These are phyloP conservation scores for Merluccius polli DNA, from an alignment of 2,797 vertebrate genomes.

Conservation along the genomic window DNA sequence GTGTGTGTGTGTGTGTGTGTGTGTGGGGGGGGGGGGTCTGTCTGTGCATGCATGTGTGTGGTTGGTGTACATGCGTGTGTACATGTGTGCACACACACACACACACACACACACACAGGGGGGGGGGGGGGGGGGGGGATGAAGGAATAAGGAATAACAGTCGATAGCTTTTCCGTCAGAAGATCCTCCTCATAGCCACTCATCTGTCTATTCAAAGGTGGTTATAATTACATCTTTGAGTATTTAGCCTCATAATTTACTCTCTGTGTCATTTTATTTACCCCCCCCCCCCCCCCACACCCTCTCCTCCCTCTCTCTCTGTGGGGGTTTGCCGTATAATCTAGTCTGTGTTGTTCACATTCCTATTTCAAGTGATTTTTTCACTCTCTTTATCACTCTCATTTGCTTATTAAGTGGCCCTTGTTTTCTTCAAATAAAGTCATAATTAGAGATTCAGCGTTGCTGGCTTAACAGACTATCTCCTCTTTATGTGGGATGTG, in stretches of 20 bases:
- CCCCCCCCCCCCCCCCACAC: slow-evolving; percentile 27
- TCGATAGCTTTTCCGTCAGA: slow-evolving; percentile 45
- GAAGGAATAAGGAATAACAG: slow-evolving; percentile 20
- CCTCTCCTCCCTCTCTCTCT: slow-evolving; percentile 40
- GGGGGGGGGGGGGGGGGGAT: neutral
- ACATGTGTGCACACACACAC: slow-evolving; percentile 31
- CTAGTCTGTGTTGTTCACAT: slow-evolving; percentile 63
- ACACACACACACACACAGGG: slow-evolving; percentile 22
- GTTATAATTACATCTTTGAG: slow-evolving; percentile 79
- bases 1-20: slow-evolving; percentile 27
- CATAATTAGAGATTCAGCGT: slow-evolving; percentile 78
- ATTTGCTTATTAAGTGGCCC: slow-evolving; percentile 78
- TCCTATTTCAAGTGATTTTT: slow-evolving; percentile 66
- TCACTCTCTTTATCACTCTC: slow-evolving; percentile 70
- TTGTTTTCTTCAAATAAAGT: slow-evolving; percentile 81
- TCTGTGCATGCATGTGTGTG: neutral
- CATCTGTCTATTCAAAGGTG: slow-evolving; percentile 72
- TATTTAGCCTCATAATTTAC: slow-evolving; percentile 70
- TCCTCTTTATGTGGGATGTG: slow-evolving; percentile 66
- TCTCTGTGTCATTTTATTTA: slow-evolving; percentile 70
- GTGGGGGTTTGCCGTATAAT: slow-evolving; percentile 69
- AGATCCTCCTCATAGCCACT: slow-evolving; percentile 61
- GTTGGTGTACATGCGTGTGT: slow-evolving; percentile 5
- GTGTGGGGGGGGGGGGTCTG: slow-evolving; percentile 28
- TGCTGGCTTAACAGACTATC: slow-evolving; percentile 71